These are phyloP conservation scores for Crambe crambe DNA, from an alignment of 37 sponge, comb jelly and placozoan genomes.

Conservation along the genomic window DNA sequence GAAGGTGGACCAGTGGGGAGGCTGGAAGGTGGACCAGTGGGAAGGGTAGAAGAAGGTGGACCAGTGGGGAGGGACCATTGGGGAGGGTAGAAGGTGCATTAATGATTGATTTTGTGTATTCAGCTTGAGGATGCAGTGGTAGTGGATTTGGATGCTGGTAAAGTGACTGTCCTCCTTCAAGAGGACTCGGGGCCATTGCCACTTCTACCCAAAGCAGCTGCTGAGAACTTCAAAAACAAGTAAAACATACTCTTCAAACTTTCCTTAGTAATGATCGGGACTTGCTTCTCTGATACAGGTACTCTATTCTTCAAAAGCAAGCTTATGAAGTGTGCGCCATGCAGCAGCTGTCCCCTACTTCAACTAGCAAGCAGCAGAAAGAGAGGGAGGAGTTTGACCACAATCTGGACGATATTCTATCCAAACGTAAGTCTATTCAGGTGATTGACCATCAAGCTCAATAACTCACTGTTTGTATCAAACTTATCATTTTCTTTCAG, in stretches of 20 bases:
- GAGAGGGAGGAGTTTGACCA: constrained; percentile 45
- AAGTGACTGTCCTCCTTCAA: constrained; percentile 14
- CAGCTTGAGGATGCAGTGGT: constrained; percentile 55
- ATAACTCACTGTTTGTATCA: neutral
- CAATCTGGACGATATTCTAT: constrained; percentile 16
- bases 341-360: constrained; percentile 24
- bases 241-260: neutral
- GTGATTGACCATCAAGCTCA: neutral
- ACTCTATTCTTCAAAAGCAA: constrained; percentile 14
- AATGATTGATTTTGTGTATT: too few relatives aligned
- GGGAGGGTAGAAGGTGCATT: neutral
- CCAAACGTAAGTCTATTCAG: constrained; percentile 20
- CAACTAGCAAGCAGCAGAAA: constrained; percentile 22
- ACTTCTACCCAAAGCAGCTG: constrained; percentile 25
- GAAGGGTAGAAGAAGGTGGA: neutral
- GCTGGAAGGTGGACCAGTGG: neutral
- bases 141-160: constrained; percentile 55
- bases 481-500: too few relatives aligned
- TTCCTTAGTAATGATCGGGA: neutral
- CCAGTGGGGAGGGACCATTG: neutral
- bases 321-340: constrained; percentile 2
- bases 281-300: constrained; percentile 12
- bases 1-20: constrained; percentile 2
- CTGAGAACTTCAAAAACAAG: constrained; percentile 50
- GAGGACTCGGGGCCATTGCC: constrained; percentile 18